Conservation (phyloP, 2,888 invertebrate genomes). For the Tryphoninae sp. region DNA sequence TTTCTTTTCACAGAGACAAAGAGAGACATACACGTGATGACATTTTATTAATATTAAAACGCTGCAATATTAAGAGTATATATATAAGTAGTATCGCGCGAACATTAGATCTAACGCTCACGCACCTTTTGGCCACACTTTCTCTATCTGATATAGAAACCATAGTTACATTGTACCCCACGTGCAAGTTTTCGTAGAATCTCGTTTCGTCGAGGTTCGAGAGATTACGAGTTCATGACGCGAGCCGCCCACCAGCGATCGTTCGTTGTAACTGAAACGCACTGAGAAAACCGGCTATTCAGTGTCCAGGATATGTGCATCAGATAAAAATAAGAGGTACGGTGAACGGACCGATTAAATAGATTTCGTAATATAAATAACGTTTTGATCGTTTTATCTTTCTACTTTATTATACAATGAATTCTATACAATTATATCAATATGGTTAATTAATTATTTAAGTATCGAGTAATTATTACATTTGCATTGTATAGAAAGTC, state of each 20-base stretch:
- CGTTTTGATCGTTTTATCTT: not conserved
- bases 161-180: slow-evolving; percentile 67
- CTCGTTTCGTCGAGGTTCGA: slow-evolving; percentile 54
- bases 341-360: not conserved
- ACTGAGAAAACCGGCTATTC: slow-evolving; percentile 2
- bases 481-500: not conserved
- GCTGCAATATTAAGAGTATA: slow-evolving; percentile 14
- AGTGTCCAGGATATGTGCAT: not conserved
- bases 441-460: no score
- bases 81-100: not conserved
- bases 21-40: no score
- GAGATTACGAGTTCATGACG: slow-evolving; percentile 71
- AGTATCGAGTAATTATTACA: not conserved
- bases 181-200: slow-evolving; percentile 13
- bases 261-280: not conserved
- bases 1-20: no score
- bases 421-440: not conserved
- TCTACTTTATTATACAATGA: not conserved
- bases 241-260: slow-evolving; percentile 70
- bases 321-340: not conserved
- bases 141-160: slow-evolving; percentile 60
- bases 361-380: not conserved
- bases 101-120: slow-evolving; percentile 30
- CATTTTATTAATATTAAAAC: slow-evolving; percentile 27
- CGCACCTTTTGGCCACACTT: slow-evolving; percentile 41